Evolutionary conservation across 2,888 invertebrate species (phyloP), one percentile per base, ranked within the genome.

Genomic region (Apamea sordens): DNA sequence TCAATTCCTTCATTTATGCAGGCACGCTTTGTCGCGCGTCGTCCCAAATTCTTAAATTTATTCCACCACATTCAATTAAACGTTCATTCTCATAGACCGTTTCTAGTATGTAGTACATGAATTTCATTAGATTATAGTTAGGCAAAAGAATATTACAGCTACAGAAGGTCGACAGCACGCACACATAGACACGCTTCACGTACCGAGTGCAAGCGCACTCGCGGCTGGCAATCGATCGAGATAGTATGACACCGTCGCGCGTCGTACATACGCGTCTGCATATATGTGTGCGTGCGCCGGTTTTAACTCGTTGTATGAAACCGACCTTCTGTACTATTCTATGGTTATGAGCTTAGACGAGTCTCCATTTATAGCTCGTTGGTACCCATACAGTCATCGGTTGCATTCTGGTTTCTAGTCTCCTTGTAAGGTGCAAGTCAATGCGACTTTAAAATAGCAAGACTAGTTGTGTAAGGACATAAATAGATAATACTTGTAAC

Each of bases 281-380:
- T 24, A 24, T 24, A 53, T 56, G 11, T 50, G 47, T 68, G 56
- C 56, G 11, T 68, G 28, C 28, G 15, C 10, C 3, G 0, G 15
- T 59, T 65, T 65, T 24, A 8, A 6, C 28, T 47, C 7, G 21
- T 13, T 64, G 18, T 28, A 28, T 41, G 2, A 13, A 73, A 0
- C 15, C 11, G 21, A 59, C 18, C 47, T 65, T 79, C 80, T 80
- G 36, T 47, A 32, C 0, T 50, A 50, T 50, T 59, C 10, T 73
- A 6, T 67, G n/a, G 47, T 59, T 32, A 56, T 28, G 4, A 21
- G 50, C 28, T 80, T 82, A 86, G 85, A 85, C 88, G 76, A 83
- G 89, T 84, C 79, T 83, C 89, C 90, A 71, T 90, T 89, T 91
- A 89, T 91, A 89, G 87, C 56, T n/a, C 28, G 36, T 70, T 36